phyloP scores from a whole-genome alignment of 2,797 vertebrate species.

The Pipistrellus kuhlii region DNA sequence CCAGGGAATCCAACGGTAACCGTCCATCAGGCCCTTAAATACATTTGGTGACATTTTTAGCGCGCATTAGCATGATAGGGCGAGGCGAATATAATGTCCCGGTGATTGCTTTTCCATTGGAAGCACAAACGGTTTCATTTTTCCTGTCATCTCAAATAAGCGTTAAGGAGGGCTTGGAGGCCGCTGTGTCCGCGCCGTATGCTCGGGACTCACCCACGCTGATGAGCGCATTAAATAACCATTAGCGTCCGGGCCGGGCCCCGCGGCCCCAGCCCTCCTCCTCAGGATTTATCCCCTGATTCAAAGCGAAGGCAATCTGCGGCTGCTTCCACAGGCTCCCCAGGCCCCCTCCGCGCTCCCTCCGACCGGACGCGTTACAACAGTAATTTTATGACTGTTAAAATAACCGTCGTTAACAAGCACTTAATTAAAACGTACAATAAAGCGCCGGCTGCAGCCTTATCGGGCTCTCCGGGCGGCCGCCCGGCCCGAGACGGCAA shows the following conservation, averaged over 20 bases:
- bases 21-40: conserved; percentile 99
- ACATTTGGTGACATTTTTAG: conserved; percentile 99
- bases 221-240: conserved; percentile 99
- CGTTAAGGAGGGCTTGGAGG: conserved; percentile 99
- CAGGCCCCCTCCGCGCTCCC: conserved; percentile 90
- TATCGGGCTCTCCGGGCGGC: conserved; percentile 96
- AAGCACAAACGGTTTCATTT: conserved; percentile 99
- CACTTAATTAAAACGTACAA: conserved; percentile 99
- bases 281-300: conserved; percentile 99
- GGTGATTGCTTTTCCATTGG: conserved; percentile 99
- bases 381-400: conserved; percentile 99
- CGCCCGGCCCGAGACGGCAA: conserved; percentile 93
- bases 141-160: conserved; percentile 99
- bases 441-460: conserved; percentile 98
- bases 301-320: conserved; percentile 99
- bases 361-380: conserved; percentile 99
- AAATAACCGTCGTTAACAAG: conserved; percentile 99
- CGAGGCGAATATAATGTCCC: conserved; percentile 99
- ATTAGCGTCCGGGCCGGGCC: conserved; percentile 97
- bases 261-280: conserved; percentile 96
- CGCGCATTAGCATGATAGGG: conserved; percentile 99
- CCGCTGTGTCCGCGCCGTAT: conserved; percentile 99
- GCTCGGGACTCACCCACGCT: conserved; percentile 99
- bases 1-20: conserved; percentile 99
- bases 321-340: conserved; percentile 92